phyloP scores from a whole-genome alignment of 2,113 vertebrate species.

The Diphyllodes magnificus region DNA sequence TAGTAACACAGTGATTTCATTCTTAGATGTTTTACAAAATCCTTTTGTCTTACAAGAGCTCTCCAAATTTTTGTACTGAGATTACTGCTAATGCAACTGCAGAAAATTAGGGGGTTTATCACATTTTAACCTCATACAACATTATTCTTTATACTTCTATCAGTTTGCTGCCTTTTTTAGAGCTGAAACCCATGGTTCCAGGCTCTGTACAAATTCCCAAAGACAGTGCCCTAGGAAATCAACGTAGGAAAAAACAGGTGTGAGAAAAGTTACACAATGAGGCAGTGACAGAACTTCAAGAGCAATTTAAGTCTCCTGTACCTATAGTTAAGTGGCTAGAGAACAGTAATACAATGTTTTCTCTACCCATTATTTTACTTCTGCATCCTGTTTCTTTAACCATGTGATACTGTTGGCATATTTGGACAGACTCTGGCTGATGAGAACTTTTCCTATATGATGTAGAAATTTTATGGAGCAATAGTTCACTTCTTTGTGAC shows the following conservation, averaged over 20 bases:
- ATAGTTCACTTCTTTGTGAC: not conserved
- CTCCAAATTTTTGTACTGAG: not conserved
- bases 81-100: not conserved
- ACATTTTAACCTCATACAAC: accelerated
- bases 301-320: not conserved
- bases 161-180: not conserved
- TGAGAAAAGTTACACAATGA: not conserved
- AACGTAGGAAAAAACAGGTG: not conserved
- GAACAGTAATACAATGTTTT: not conserved
- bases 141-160: not conserved
- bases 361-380: not conserved
- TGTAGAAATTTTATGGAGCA: not conserved
- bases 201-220: not conserved
- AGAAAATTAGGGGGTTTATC: not conserved
- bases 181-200: not conserved
- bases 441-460: not conserved
- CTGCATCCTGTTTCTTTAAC: not conserved
- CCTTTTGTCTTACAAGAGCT: not conserved
- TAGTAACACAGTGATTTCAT: not conserved
- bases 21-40: not conserved
- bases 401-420: accelerated
- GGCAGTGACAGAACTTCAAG: not conserved
- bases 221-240: not conserved
- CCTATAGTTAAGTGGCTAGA: not conserved
- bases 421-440: not conserved